Evolutionary conservation across 1,140 invertebrate species (phyloP).

Genomic region (Parapsyche elsis): DNA sequence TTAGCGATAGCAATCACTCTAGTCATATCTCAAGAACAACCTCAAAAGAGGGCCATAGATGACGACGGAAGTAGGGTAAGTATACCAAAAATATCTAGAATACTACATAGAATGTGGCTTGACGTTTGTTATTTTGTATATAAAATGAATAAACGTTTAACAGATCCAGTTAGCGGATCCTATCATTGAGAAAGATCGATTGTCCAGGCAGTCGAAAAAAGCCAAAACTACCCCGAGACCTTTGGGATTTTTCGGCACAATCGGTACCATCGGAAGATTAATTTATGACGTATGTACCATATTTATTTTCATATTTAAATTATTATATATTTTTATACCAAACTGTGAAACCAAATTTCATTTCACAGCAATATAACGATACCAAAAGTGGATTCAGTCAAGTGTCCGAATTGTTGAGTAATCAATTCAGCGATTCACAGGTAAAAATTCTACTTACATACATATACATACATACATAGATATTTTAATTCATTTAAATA

Average conservation of each 20-base stretch:
- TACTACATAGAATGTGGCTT: neutral
- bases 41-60: slow-evolving; percentile 47
- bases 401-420: slow-evolving; percentile 63
- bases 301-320: too few relatives aligned
- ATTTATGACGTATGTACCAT: slow-evolving; percentile 6
- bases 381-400: slow-evolving; percentile 66
- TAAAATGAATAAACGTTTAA: too few relatives aligned
- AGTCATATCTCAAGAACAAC: slow-evolving; percentile 40
- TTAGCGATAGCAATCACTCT: slow-evolving; percentile 9
- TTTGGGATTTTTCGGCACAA: slow-evolving; percentile 65
- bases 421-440: slow-evolving; percentile 62
- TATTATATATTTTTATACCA: slow-evolving; percentile 41
- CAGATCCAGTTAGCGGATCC: slow-evolving; percentile 62
- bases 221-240: slow-evolving; percentile 58
- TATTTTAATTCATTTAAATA: too few relatives aligned
- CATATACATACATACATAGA: neutral
- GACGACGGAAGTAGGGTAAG: slow-evolving; percentile 3
- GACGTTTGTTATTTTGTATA: slow-evolving; percentile 24
- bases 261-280: slow-evolving; percentile 39
- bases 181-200: slow-evolving; percentile 61
- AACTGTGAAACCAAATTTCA: neutral
- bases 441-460: slow-evolving; percentile 58
- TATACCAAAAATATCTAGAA: too few relatives aligned
- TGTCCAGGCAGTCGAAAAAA: slow-evolving; percentile 58
- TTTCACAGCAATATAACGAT: slow-evolving; percentile 67